A percentile compares a stretch with the other conserved stretches of the same genome.
phyloP scores from a whole-genome alignment of 2,888 invertebrate genomes.

The Augiades crinisus region DNA sequence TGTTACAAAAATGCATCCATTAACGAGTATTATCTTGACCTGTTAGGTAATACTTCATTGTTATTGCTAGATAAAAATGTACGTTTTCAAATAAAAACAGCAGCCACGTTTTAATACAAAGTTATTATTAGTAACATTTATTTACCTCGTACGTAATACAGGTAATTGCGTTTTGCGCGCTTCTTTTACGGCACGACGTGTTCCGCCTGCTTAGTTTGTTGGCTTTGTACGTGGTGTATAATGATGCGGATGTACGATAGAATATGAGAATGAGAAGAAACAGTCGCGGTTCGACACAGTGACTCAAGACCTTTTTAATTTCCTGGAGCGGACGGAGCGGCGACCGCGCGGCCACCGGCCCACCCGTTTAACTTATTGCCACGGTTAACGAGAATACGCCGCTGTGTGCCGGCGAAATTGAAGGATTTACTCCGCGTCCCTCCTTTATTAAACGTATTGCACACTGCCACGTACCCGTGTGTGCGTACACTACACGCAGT shows the following conservation, averaged over 20 bases:
- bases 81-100: neutral
- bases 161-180: conserved; percentile 19
- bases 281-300: conserved; percentile 46
- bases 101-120: conserved; percentile 18
- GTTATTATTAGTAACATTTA: conserved; percentile 10
- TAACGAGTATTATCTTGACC: too few relatives aligned
- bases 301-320: conserved; percentile 72
- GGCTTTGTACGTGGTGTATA: conserved; percentile 6
- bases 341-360: conserved; percentile 45
- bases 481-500: conserved; percentile 67
- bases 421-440: conserved; percentile 81
- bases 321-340: conserved; percentile 53
- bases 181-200: conserved; percentile 17
- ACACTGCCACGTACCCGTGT: conserved; percentile 56
- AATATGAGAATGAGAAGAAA: conserved; percentile 22
- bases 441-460: conserved; percentile 81
- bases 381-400: conserved; percentile 81
- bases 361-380: conserved; percentile 80
- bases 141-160: conserved; percentile 16
- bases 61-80: neutral
- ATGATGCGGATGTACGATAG: conserved; percentile 16
- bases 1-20: too few relatives aligned
- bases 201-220: conserved; percentile 8
- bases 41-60: neutral
- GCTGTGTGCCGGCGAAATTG: conserved; percentile 80